Percentiles rank a stretch among this genome's conserved stretches.
phyloP scores from a whole-genome alignment of 2,797 vertebrate species.

The Prionace glauca region DNA sequence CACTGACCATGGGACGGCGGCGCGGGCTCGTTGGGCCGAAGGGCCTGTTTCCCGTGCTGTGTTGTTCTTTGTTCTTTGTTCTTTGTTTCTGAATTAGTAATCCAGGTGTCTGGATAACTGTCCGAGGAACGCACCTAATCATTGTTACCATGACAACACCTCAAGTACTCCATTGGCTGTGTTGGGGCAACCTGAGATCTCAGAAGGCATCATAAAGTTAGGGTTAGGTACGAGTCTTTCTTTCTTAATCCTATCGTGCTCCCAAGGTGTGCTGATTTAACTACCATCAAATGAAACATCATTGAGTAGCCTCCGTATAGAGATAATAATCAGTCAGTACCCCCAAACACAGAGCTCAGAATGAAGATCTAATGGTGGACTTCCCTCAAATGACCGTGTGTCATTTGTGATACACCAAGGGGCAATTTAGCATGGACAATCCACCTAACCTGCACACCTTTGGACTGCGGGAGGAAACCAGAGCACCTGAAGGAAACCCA shows the following conservation, averaged over 20 bases:
- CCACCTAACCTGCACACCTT: too few species aligned
- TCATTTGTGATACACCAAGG: not conserved
- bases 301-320: not conserved
- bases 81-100: not conserved
- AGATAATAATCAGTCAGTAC: not conserved
- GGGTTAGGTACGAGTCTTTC: not conserved
- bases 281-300: not conserved
- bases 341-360: not conserved
- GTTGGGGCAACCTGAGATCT: not conserved
- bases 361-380: not conserved
- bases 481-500: too few species aligned
- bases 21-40: too few species aligned
- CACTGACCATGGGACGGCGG: too few species aligned
- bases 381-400: not conserved
- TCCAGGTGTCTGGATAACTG: not conserved
- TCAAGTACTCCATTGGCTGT: not conserved
- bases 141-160: not conserved
- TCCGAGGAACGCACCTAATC: not conserved
- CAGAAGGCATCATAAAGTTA: not conserved
- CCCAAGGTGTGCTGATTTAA: not conserved
- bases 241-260: not conserved
- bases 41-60: too few species aligned
- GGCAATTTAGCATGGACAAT: too few species aligned
- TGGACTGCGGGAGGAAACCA: too few species aligned
- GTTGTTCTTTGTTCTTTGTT: too few species aligned